Evolutionary conservation across 1,140 invertebrate genomes (phyloP).

Genomic region (Heliconius congener): DNA sequence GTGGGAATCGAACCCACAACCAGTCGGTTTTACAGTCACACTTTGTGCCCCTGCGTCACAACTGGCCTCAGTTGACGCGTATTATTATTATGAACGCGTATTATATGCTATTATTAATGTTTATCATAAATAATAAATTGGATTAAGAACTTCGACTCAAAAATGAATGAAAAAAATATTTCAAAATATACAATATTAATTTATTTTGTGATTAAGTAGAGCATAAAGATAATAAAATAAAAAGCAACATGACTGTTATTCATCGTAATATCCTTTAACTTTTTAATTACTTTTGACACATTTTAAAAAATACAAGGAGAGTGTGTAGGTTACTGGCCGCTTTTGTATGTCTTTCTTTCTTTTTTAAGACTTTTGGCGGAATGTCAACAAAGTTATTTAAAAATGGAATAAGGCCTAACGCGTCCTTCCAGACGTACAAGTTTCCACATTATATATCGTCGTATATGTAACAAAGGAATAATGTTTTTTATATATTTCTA

Average conservation of each 20-base stretch:
- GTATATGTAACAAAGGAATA: neutral
- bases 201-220: neutral
- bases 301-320: constrained; percentile 15
- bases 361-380: constrained; percentile 52
- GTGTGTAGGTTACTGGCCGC: constrained; percentile 60
- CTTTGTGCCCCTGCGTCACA: no score
- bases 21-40: no score
- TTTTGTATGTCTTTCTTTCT: constrained; percentile 51
- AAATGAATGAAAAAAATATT: neutral
- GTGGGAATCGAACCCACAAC: no score
- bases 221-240: constrained; percentile 7
- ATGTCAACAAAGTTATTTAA: constrained; percentile 52
- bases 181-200: neutral
- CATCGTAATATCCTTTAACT: neutral
- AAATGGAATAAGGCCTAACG: constrained; percentile 35
- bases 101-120: no score
- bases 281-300: neutral
- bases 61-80: no score
- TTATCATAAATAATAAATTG: no score
- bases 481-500: neutral
- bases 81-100: no score
- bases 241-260: neutral
- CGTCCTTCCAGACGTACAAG: constrained; percentile 34
- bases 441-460: neutral
- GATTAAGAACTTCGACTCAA: no score